phyloP scores from a whole-genome alignment of 2,113 vertebrate genomes.

The Urocitellus parryii region DNA sequence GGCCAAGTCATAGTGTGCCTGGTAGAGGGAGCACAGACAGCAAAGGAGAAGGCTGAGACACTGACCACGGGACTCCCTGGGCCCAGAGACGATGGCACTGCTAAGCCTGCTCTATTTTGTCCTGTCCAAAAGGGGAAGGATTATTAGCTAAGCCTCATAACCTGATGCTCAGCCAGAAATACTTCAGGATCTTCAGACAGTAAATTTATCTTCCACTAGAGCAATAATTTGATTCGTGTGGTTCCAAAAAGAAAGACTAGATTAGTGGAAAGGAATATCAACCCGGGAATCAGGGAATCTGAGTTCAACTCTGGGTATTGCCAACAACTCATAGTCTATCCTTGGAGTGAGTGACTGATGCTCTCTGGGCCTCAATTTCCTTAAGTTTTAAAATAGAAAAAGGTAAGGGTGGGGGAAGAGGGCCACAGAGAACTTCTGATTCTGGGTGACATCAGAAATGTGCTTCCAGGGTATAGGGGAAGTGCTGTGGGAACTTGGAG shows the following conservation, averaged over 20 bases:
- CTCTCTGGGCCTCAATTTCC: neutral
- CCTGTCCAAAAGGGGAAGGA: neutral
- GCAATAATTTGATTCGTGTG: neutral
- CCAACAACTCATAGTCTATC: neutral
- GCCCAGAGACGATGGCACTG: neutral
- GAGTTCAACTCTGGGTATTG: neutral
- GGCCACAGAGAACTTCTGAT: neutral
- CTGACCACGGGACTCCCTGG: rapidly evolving
- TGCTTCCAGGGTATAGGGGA: neutral
- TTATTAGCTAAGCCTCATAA: neutral
- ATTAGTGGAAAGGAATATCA: neutral
- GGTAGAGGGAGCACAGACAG: conserved; percentile 29
- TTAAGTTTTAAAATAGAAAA: conserved; percentile 30
- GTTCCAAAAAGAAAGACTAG: neutral
- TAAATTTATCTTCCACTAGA: neutral
- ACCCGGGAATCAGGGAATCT: neutral
- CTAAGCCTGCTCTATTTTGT: neutral
- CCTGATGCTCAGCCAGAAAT: neutral
- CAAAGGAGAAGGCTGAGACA: neutral
- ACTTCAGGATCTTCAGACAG: neutral
- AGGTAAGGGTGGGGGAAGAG: neutral
- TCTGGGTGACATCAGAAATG: neutral
- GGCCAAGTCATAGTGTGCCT: conserved; percentile 93
- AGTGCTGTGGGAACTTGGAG: neutral
- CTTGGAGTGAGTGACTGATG: neutral